Evolutionary conservation across 2,888 invertebrate genomes (phyloP), one percentile per base, ranked within the genome.

Genomic region (Parascotia fuliginaria): DNA sequence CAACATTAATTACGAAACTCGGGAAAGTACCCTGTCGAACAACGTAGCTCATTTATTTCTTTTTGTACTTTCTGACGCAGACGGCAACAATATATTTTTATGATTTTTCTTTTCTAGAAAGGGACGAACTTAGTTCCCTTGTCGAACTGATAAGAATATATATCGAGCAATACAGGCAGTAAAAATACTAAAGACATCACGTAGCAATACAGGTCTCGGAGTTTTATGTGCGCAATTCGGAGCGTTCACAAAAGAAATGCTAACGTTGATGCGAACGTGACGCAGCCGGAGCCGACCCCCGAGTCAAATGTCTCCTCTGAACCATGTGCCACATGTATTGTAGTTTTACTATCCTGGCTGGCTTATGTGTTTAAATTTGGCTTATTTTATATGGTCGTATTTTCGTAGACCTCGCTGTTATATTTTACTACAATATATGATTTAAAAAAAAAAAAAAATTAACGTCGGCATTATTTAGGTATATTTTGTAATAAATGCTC

Each of bases 161-260:
- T 85, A 83, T 86, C 77, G 76, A 78, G 79, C 75, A 81, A 85
- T 85, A 84, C 81, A 83, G 73, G 84, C 81, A 80, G 82, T 85
- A 85, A 87, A 87, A 87, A 85, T 80, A 80, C 79, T 79, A 82
- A 81, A 86, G 82, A 83, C 82, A 79, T 87, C 88, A 89, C 89
- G 88, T 89, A 88, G 83, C 83, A 81, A 85, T 87, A 85, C 85
- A 82, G 85, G 84, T 81, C 83, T 81, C 75, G 70, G 77, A 81
- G 83, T 90, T 90, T 91, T 90, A 90, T 90, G 89, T 86, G 78
- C 79, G 89, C 87, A 87, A 89, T 90, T 90, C 82, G 87, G 89
- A 77, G 77, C 84, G 85, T 85, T 85, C 85, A 90, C 90, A 90
- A 90, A 89, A 89, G 90, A 90, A 90, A 88, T 85, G 89, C 85